Percentiles rank a stretch among this genome's conserved stretches.
These are phyloP conservation scores for Danio tinwini DNA, from an alignment of 2,797 vertebrate genomes.

Conservation along the genomic window DNA sequence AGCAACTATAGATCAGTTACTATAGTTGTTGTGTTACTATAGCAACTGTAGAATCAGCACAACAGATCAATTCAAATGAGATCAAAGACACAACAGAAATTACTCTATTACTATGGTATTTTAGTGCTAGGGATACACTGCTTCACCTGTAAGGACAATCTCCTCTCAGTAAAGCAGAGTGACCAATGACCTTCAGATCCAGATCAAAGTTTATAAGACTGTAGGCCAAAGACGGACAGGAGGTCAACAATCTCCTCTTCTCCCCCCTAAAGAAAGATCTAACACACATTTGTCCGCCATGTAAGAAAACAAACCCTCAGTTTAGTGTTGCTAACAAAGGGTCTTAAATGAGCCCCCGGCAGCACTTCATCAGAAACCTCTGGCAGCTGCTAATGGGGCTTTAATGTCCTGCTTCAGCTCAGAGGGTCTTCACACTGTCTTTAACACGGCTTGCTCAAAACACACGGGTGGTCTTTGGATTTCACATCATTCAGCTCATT, in stretches of 20 bases:
- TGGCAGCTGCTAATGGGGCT: constrained; percentile 86
- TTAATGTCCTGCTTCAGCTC: constrained; percentile 79
- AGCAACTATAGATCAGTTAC: too few species aligned
- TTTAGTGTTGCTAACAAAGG: constrained; percentile 74
- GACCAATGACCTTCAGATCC: too few species aligned
- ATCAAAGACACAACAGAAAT: too few species aligned
- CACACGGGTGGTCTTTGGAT: constrained; percentile 66
- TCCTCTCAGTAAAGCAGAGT: too few species aligned
- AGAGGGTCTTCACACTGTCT: constrained; percentile 75
- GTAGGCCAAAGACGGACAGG: constrained; percentile 14
- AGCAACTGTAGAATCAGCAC: too few species aligned
- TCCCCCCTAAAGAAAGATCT: constrained; percentile 37
- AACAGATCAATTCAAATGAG: too few species aligned
- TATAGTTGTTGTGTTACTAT: too few species aligned
- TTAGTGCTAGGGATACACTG: too few species aligned
- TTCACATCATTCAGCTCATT: too few species aligned
- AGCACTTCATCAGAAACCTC: constrained; percentile 83
- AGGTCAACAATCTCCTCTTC: constrained; percentile 3
- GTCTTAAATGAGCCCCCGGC: constrained; percentile 80
- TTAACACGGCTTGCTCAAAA: constrained; percentile 67
- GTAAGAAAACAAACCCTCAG: constrained; percentile 78
- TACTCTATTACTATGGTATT: too few species aligned
- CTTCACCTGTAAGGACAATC: too few species aligned
- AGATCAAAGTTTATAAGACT: too few species aligned
- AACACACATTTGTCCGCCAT: constrained; percentile 75